phyloP scores from a whole-genome alignment of 2,888 invertebrate genomes.

The Tolmerus cingulatus region DNA sequence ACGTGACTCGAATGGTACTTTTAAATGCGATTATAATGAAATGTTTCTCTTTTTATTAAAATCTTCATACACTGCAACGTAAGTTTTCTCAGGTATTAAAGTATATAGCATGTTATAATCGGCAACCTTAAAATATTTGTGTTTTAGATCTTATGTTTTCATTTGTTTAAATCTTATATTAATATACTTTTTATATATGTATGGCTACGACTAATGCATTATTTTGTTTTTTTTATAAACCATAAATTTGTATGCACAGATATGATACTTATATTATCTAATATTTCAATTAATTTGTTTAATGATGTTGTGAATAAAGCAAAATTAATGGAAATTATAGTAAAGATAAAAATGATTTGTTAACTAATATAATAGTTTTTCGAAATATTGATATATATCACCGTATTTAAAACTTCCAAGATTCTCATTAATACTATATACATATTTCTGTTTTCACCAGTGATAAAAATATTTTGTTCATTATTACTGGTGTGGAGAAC shows the following conservation, averaged over 20 bases:
- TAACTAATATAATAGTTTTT: background rate
- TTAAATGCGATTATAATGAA: conserved; percentile 25
- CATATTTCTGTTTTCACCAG: no score
- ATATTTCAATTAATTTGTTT: background rate
- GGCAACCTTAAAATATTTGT: background rate
- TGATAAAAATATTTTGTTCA: no score
- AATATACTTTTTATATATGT: background rate
- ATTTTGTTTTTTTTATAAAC: background rate
- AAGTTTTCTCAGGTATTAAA: background rate
- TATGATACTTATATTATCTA: background rate
- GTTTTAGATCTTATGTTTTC: background rate
- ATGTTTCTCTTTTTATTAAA: background rate
- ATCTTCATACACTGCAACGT: background rate
- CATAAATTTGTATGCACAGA: background rate
- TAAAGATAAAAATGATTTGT: background rate
- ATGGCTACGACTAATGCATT: background rate
- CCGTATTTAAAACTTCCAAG: background rate
- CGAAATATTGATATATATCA: background rate
- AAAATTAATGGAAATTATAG: background rate
- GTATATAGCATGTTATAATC: background rate
- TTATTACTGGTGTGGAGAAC: no score
- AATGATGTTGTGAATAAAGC: background rate
- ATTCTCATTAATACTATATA: no score
- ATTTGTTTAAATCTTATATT: background rate
- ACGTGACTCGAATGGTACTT: background rate